These are phyloP conservation scores for Rhaphigaster nebulosa DNA, from an alignment of 2,888 invertebrate genomes.

Conservation along the genomic window DNA sequence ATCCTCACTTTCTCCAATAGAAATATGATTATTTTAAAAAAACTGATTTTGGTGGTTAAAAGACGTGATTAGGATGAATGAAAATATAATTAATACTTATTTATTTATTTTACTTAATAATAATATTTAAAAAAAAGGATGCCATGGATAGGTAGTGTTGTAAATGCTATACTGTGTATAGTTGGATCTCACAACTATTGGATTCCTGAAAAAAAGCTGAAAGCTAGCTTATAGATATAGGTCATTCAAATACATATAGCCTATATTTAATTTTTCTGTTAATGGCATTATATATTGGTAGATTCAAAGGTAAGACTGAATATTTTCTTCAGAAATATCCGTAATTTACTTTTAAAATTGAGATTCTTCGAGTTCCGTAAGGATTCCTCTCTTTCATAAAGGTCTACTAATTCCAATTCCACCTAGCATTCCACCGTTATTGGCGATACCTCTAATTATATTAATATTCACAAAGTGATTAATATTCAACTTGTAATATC, in stretches of 20 bases:
- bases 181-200: too few species aligned
- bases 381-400: conserved; percentile 26
- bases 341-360: conserved; percentile 26
- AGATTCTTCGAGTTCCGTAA: background rate
- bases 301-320: background rate
- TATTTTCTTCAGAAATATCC: background rate
- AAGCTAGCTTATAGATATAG: too few species aligned
- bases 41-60: too few species aligned
- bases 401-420: conserved; percentile 6
- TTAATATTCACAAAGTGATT: background rate
- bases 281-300: background rate
- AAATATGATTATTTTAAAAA: too few species aligned
- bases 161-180: too few species aligned
- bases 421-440: background rate
- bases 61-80: too few species aligned
- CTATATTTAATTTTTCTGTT: background rate
- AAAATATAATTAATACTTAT: too few species aligned
- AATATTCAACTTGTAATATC: background rate
- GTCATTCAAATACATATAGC: background rate
- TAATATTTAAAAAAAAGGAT: too few species aligned
- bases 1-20: too few species aligned
- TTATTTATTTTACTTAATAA: too few species aligned
- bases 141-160: too few species aligned
- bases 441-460: background rate
- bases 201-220: too few species aligned